phyloP scores from a whole-genome alignment of 2,797 vertebrate genomes.

The Sarcophilus harrisii region DNA sequence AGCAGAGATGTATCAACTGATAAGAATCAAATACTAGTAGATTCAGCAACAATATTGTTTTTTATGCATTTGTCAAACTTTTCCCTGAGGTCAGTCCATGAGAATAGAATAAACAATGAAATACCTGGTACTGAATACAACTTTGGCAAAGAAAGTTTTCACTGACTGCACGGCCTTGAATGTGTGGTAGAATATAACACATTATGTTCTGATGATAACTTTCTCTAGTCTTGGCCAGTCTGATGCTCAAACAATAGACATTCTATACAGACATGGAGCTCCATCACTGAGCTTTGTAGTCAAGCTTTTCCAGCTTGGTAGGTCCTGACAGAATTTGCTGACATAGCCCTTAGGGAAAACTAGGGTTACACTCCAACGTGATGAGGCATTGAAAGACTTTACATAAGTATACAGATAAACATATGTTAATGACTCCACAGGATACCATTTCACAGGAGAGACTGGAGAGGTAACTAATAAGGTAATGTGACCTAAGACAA shows the following conservation, averaged over 20 bases:
- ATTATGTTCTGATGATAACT: background rate
- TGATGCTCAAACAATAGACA: background rate
- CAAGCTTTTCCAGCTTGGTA: background rate
- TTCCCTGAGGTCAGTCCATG: conserved; percentile 5
- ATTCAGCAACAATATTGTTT: background rate
- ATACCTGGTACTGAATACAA: background rate
- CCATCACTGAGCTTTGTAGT: background rate
- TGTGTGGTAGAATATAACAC: background rate
- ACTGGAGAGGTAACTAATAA: background rate
- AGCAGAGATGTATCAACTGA: background rate
- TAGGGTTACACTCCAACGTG: background rate
- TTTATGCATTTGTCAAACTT: background rate
- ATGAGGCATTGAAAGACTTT: background rate
- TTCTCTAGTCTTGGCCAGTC: background rate
- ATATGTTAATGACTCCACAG: background rate
- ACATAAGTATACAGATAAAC: background rate
- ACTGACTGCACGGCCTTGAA: background rate
- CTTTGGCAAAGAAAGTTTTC: background rate
- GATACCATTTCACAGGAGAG: background rate
- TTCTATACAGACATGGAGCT: background rate
- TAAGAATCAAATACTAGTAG: background rate
- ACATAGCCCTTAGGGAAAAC: background rate
- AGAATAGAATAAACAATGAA: background rate
- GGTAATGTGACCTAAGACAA: background rate
- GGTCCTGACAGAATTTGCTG: background rate